Conservation (phyloP, 2,888 invertebrate genomes). For the Pammene aurita region DNA sequence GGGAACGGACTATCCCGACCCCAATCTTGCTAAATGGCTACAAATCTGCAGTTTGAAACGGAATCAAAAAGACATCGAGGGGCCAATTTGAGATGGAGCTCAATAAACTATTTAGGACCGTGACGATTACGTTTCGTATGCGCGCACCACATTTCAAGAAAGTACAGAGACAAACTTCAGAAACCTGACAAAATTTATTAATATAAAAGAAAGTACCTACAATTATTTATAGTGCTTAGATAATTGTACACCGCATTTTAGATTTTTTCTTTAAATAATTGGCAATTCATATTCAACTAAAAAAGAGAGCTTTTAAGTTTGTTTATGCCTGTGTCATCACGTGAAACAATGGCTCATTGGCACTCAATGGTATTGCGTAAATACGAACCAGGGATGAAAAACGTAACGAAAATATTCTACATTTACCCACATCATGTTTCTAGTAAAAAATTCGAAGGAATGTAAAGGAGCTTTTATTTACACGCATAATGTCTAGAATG, state of each 20-base stretch:
- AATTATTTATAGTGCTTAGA: too few species aligned
- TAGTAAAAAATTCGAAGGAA: neutral
- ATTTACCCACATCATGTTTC: neutral
- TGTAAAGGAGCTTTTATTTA: constrained; percentile 6
- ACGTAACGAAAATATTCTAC: neutral
- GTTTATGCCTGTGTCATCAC: too few species aligned
- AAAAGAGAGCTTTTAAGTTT: too few species aligned
- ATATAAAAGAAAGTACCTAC: too few species aligned
- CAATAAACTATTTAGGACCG: constrained; percentile 76
- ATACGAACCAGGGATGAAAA: neutral
- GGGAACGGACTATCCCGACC: constrained; percentile 67
- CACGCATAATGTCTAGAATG: constrained; percentile 50
- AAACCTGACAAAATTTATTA: too few species aligned
- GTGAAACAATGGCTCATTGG: too few species aligned
- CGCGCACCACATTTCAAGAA: neutral
- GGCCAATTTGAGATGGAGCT: constrained; percentile 75
- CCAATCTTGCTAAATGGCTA: constrained; percentile 73
- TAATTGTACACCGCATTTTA: too few species aligned
- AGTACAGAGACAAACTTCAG: too few species aligned
- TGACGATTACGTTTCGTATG: constrained; percentile 56
- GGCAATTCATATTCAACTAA: too few species aligned
- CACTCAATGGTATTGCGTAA: too few species aligned
- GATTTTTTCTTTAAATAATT: too few species aligned
- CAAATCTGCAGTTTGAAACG: constrained; percentile 72
- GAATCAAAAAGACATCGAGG: constrained; percentile 78